Conservation (phyloP, 2,113 vertebrate genomes). For the Lepus timidus region DNA sequence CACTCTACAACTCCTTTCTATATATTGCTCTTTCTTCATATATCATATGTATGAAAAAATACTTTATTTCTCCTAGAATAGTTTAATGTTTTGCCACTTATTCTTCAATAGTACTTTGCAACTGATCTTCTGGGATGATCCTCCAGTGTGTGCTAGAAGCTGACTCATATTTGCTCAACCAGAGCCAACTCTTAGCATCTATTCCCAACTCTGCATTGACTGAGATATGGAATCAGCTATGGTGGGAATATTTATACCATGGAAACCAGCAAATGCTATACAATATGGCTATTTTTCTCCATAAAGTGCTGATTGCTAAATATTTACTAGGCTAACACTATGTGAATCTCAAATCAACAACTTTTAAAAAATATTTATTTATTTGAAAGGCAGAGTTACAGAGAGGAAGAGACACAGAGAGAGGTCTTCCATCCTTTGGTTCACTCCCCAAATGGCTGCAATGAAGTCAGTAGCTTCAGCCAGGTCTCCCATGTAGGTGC, state of each 20-base stretch:
- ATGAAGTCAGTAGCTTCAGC: too few species aligned
- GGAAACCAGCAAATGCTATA: background rate
- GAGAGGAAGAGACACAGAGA: too few species aligned
- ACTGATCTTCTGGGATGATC: slow-evolving; percentile 42
- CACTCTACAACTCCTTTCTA: background rate
- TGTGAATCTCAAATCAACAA: slow-evolving; percentile 42
- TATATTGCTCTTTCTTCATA: background rate
- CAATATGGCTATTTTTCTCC: background rate
- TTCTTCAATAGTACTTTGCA: slow-evolving; percentile 60
- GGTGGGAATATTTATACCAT: background rate
- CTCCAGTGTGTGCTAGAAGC: background rate
- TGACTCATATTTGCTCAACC: background rate
- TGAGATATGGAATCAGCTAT: background rate
- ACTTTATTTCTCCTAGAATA: slow-evolving; percentile 24
- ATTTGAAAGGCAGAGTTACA: too few species aligned
- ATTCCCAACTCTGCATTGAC: slow-evolving; percentile 6
- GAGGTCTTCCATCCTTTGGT: too few species aligned
- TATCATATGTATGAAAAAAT: background rate
- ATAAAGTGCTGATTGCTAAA: slow-evolving; percentile 21
- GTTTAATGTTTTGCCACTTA: slow-evolving; percentile 23
- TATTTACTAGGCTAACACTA: slow-evolving; percentile 7
- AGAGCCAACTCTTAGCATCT: background rate
- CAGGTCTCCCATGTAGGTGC: too few species aligned
- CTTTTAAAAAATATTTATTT: slow-evolving; percentile 23
- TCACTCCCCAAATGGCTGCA: too few species aligned